Base-by-base conservation (phyloP, 2,888 invertebrate species). In the Polyploca ridens region DNA sequence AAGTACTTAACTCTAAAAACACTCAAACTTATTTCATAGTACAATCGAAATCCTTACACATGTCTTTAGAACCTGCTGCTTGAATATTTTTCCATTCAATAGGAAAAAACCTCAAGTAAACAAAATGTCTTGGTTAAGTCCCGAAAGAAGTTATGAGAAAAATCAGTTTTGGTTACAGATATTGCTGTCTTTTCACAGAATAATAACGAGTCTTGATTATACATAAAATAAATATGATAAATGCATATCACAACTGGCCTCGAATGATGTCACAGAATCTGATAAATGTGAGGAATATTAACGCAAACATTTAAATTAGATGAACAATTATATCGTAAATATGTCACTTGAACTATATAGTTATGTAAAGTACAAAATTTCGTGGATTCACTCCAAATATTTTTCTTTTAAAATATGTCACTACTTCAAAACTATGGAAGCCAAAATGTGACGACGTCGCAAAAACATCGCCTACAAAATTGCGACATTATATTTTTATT, bases 11-110 rank as follows among this genome's bases (percentile, higher is more conserved):
- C 38, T 63, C 85, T 87, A 90, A 62, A 66, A 81, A 88, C 90
- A 91, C 89, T 76, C 88, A 87, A 87, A 85, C 85, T 83, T 89
- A 88, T 82, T 16, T 49, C 77, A 83, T 77, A 81, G 82, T 85
- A 81, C 79, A 86, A 88, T 86, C 79, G 75, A 84, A 83, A 84
- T 74, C 75, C 78, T 79, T 83, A 84, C 72, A 74, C 79, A 89
- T 93, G 93, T 93, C 93, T 93, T 93, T 93, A 90, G 89, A 83
- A 83, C 73, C 81, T 93, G 93, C 93, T 93, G 93, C 93, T 90
- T 83, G 74, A 70, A 74, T 71, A 71, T 67, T 71, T 63, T 65
- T 63, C 64, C 16, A 41, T 13, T 38, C 13, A 19, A n/a, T 41
- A 41, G 41, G 27, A 44, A 44, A 44, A 27, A 14, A 44, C 41